Conservation (phyloP, 2,113 vertebrate species). For the Saccopteryx bilineata region DNA sequence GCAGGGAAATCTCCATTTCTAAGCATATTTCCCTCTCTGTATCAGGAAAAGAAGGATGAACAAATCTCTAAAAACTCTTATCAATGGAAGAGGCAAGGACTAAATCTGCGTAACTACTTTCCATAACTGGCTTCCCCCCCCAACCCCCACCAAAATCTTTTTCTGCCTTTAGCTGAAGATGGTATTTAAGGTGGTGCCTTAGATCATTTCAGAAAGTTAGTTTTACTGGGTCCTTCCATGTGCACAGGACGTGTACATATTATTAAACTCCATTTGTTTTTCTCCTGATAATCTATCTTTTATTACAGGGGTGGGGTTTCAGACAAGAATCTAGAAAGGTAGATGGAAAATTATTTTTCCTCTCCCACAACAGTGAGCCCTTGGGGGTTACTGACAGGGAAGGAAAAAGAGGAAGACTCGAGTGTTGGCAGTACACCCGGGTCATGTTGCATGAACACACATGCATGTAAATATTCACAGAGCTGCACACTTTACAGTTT, state of each 20-base stretch:
- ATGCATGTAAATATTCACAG: not conserved
- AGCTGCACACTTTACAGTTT: not conserved
- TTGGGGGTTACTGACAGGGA: not conserved
- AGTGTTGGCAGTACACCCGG: not conserved
- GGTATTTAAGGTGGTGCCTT: not conserved
- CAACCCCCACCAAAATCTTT: not conserved
- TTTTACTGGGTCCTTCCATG: not conserved
- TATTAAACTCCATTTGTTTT: constrained; percentile 2
- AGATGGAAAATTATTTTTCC: not conserved
- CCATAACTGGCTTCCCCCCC: not conserved
- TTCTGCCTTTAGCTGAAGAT: not conserved
- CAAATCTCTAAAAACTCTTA: not conserved
- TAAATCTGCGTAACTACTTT: not conserved
- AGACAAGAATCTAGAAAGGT: not conserved
- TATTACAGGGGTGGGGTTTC: not conserved
- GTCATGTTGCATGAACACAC: not conserved
- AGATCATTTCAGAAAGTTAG: not conserved
- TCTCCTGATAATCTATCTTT: not conserved
- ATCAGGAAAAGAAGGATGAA: not conserved
- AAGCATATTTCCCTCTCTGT: not conserved
- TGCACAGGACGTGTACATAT: not conserved
- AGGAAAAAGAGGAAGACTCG: not conserved
- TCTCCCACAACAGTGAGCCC: not conserved
- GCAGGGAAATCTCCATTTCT: not conserved
- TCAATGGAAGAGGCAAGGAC: not conserved